Evolutionary conservation across 1,140 invertebrate genomes (phyloP), one percentile per base, ranked within the genome.

Genomic region (Heliconius himera): DNA sequence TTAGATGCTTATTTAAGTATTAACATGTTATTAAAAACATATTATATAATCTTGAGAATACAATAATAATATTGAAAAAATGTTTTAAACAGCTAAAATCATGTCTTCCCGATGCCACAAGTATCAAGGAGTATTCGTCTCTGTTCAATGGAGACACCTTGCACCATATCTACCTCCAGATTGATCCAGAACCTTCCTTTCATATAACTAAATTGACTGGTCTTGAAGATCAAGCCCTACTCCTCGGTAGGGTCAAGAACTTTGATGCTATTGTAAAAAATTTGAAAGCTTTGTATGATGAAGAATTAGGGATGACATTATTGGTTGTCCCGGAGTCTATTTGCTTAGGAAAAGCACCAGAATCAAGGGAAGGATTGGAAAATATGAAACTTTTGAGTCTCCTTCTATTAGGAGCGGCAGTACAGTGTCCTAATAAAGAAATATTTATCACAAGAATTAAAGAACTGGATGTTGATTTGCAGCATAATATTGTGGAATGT

Each of bases 341-440:
- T 81, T 96, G 95, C 85, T 95, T 99, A 82, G 97, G 97, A 29
- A 96, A 96, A 85, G 95, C 97, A 73, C 96, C 97, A 41, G 95
- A 96, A 89, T 95, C 95, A 70, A 89, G 91, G 79, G 93, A 95
- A 56, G 97, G 97, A 46, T 94, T 98, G 72, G 96, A 97, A 66
- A 98, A 99, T 87, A 96, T 99, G 95, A 96, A 97, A 86, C 96
- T 98, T 13, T 93, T 99, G 4, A 94, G 99, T 33, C 95, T 99
- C n/a, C 94, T 99, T 74, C 93, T 99, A 26, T 96, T 99, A 75
- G 98, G 98, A 29, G 99, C 98, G 93, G 99, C 99, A 16, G 98
- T 99, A 3, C 99, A 99, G 90, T 99, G 98, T 92, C 98, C 98
- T 5, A 98, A 97, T 83, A 99, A 99, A 91, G 97, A 99, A 92